phyloP scores from a whole-genome alignment of 2,888 invertebrate genomes.

The Caenorhabditis sp. region DNA sequence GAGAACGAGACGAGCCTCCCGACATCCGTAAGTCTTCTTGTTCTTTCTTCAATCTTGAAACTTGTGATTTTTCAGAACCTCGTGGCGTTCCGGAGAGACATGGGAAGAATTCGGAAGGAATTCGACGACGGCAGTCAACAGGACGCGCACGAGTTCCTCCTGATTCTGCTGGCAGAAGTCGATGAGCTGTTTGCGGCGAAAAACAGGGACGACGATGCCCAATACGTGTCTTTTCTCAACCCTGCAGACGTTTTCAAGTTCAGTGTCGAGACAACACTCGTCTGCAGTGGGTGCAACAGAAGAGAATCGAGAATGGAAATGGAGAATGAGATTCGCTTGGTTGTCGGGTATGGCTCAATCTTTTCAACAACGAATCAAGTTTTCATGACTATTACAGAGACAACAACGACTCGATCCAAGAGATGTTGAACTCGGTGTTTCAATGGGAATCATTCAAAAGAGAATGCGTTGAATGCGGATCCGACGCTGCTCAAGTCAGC shows the following conservation, averaged over 20 bases:
- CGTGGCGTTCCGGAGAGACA: not conserved
- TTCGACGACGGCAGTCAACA: conserved; percentile 26
- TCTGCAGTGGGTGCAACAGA: not conserved
- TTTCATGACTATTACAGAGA: not conserved
- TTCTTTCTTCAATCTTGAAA: too few species aligned
- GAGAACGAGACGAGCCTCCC: not conserved
- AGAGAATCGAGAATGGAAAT: not conserved
- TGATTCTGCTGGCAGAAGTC: not conserved
- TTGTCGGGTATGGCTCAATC: not conserved
- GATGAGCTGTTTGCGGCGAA: not conserved
- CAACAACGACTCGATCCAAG: not conserved
- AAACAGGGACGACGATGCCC: too few species aligned
- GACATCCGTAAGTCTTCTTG: not conserved
- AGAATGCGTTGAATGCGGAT: not conserved
- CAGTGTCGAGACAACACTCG: not conserved
- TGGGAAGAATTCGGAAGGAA: not conserved
- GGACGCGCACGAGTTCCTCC: conserved; percentile 37
- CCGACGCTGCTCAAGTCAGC: not conserved
- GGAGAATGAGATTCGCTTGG: not conserved
- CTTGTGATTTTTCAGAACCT: not conserved
- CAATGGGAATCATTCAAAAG: not conserved
- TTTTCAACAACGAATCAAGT: not conserved
- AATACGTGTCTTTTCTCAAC: not conserved
- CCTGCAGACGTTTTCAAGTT: not conserved
- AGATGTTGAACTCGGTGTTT: not conserved